Percentiles rank a stretch among this genome's conserved stretches.
These are phyloP conservation scores for Barypeithes pellucidus DNA, from an alignment of 2,888 invertebrate species.

Conservation along the genomic window DNA sequence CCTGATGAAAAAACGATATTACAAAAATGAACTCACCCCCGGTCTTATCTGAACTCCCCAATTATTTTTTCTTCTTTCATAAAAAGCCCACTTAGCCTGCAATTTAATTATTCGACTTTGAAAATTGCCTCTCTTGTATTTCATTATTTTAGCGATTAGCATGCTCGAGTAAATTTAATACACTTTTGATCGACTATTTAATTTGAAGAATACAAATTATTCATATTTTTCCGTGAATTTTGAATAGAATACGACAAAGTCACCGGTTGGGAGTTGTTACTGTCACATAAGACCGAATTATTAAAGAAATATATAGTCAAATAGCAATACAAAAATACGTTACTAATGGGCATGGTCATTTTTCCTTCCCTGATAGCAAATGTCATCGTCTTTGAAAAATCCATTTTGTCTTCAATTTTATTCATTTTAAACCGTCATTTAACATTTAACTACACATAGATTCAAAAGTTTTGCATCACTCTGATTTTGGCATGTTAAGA, in stretches of 20 bases:
- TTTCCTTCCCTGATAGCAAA: no score
- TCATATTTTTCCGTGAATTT: constrained; percentile 1
- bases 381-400: no score
- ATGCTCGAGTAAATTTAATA: constrained; percentile 25
- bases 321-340: no score
- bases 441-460: no score
- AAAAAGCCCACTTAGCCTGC: constrained; percentile 48
- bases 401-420: no score
- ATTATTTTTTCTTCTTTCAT: constrained; percentile 43
- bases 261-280: background rate
- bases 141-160: constrained; percentile 31
- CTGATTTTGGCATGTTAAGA: no score
- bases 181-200: constrained; percentile 2
- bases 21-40: constrained; percentile 39
- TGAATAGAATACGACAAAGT: background rate
- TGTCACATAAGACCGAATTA: no score
- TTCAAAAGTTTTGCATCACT: no score
- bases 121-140: constrained; percentile 31
- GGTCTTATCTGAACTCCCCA: constrained; percentile 30
- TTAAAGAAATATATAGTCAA: no score
- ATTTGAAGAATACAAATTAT: constrained; percentile 5
- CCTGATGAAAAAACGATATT: constrained; percentile 29
- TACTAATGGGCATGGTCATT: no score
- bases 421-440: no score
- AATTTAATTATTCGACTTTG: constrained; percentile 34